These are phyloP conservation scores for Ameiurus melas DNA, from an alignment of 2,113 vertebrate genomes.

Conservation along the genomic window DNA sequence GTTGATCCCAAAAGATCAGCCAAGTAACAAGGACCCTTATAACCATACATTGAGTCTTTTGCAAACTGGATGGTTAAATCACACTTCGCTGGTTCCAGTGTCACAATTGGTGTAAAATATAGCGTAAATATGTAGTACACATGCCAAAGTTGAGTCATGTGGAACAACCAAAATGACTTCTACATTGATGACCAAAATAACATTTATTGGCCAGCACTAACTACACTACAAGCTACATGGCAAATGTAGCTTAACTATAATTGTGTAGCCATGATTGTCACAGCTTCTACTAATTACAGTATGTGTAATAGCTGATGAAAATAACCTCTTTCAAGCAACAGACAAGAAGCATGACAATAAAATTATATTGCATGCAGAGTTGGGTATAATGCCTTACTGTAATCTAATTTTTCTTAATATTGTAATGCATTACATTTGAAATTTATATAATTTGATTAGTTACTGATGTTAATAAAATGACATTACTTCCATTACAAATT, in stretches of 20 bases:
- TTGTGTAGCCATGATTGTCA: too few relatives aligned
- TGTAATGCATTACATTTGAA: too few relatives aligned
- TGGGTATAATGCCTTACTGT: too few relatives aligned
- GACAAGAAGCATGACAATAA: background rate
- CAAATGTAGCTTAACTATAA: too few relatives aligned
- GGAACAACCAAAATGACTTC: background rate
- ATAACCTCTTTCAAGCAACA: background rate
- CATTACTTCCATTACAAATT: too few relatives aligned
- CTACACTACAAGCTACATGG: background rate
- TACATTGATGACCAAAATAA: background rate
- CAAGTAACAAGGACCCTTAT: background rate
- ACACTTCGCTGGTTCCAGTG: background rate
- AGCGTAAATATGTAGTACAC: background rate
- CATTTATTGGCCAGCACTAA: background rate
- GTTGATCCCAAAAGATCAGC: background rate
- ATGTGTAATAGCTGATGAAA: too few relatives aligned
- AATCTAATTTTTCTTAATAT: too few relatives aligned
- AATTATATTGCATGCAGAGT: background rate
- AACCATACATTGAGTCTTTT: background rate
- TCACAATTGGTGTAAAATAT: background rate
- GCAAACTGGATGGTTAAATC: background rate
- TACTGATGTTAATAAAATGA: too few relatives aligned
- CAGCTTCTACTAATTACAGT: too few relatives aligned
- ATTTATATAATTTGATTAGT: too few relatives aligned
- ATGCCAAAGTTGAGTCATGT: background rate